Conservation (phyloP, 2,113 vertebrate species). For the Todiramphus chloris region DNA sequence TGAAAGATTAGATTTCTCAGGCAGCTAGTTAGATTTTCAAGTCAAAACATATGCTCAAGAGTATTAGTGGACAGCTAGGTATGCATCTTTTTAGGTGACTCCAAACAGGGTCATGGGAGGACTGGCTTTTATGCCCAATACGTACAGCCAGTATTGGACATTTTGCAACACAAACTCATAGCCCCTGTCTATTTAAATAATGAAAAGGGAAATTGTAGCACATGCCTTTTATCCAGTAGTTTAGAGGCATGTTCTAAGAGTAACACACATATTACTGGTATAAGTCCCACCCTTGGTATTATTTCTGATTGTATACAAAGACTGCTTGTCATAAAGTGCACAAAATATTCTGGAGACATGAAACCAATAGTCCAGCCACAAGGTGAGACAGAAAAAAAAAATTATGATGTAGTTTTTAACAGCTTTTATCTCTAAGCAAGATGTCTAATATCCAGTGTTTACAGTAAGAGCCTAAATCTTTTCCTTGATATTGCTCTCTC, state of each 20-base stretch:
- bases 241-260: neutral
- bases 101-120: neutral
- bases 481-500: neutral
- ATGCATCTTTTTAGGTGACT: neutral
- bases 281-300: neutral
- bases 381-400: neutral
- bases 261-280: neutral
- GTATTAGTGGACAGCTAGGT: neutral
- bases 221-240: neutral
- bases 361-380: neutral
- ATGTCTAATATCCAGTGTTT: neutral
- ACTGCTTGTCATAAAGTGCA: neutral
- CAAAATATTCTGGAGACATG: neutral
- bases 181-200: neutral
- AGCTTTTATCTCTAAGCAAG: neutral
- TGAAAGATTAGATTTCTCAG: neutral
- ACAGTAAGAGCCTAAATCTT: neutral
- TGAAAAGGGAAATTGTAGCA: neutral
- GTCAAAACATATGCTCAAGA: neutral
- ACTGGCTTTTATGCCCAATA: neutral
- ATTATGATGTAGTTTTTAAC: neutral
- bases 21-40: neutral
- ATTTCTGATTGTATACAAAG: neutral
- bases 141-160: fast-evolving
- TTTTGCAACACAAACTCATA: neutral